Base-by-base conservation (phyloP, 2,888 invertebrate genomes). In the Trachelus troglodyta region DNA sequence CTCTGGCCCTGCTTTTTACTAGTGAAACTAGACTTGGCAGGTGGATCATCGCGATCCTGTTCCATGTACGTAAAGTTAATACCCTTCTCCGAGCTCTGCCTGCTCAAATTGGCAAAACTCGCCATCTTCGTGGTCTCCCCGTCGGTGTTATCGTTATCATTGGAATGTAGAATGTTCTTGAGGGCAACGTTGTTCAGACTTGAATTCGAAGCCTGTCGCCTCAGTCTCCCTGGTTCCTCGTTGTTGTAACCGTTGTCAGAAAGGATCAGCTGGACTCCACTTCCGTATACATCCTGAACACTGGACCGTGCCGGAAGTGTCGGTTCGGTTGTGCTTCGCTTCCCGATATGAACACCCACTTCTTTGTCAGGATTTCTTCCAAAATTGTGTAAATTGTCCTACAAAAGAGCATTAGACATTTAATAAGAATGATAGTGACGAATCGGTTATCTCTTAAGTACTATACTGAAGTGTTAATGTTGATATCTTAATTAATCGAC, bases 311-410 rank as follows among this genome's bases (percentile, higher is more conserved):
- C 93, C 0, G 95, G 95, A 68, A 95, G 93, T 77, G 95, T 95
- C 81, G 95, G 94, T 86, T 96, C 95, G 69, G 94, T 85, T 3
- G 85, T 85, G 35, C 83, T 87, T 35, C 88, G 83, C 75, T 89
- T 90, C 9, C 88, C 88, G 11, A 87, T 84, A 76, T 91, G 91
- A 30, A 85, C 87, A 30, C 88, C 88, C 4, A 92, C 92, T 87
- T 96, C 96, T 92, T 96, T 96, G 91, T 97, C 97, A 0, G 96
- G 96, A 92, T 96, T 96, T 79, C 95, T 93, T 0, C 97, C 97
- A 73, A 97, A 95, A 90, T 96, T 96, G 92, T 97, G 96, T 85
- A 97, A 92, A 86, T 97, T 95, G 91, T 98, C 97, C 90, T 91
- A 81, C 30, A 11, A 34, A 3, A 31, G 11, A 30, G 12, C 11